These are phyloP conservation scores for Temnothorax rugatulus DNA, from an alignment of 2,888 invertebrate genomes.

Conservation along the genomic window DNA sequence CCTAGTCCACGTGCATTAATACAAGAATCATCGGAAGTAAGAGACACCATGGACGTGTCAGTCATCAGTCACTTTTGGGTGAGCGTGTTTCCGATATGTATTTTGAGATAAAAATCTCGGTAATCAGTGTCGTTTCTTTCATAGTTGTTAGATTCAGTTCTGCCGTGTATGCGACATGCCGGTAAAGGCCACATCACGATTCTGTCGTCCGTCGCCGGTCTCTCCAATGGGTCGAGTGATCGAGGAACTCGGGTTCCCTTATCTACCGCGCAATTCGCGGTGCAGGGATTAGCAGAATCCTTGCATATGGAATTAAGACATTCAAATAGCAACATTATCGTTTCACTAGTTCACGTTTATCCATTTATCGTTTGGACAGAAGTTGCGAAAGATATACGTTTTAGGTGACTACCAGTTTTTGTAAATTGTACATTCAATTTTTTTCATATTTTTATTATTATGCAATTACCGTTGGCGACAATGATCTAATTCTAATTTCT, in stretches of 20 bases:
- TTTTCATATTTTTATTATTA: slow-evolving; percentile 25
- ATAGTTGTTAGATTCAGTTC: slow-evolving; percentile 88
- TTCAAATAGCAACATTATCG: slow-evolving; percentile 88
- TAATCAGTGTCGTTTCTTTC: slow-evolving; percentile 65
- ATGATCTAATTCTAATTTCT: slow-evolving; percentile 5
- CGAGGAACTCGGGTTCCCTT: slow-evolving; percentile 87
- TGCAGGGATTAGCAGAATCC: slow-evolving; percentile 89
- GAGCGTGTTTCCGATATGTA: slow-evolving; percentile 67
- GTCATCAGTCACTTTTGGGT: slow-evolving; percentile 90
- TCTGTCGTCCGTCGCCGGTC: slow-evolving; percentile 89
- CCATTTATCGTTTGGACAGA: slow-evolving; percentile 89
- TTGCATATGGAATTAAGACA: slow-evolving; percentile 89
- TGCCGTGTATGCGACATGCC: slow-evolving; percentile 88
- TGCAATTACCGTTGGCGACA: not conserved
- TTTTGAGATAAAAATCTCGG: not conserved
- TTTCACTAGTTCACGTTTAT: slow-evolving; percentile 89
- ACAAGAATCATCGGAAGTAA: slow-evolving; percentile 87
- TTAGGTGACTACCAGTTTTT: slow-evolving; percentile 85
- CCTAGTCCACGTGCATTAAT: slow-evolving; percentile 88
- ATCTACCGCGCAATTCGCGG: slow-evolving; percentile 90
- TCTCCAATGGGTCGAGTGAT: slow-evolving; percentile 87
- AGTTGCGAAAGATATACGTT: slow-evolving; percentile 87
- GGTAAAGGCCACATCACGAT: slow-evolving; percentile 89
- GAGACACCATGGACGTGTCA: slow-evolving; percentile 88
- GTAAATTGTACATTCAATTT: slow-evolving; percentile 23